These are phyloP conservation scores for Eupsilia transversa DNA, from an alignment of 2,888 invertebrate species.

Conservation along the genomic window DNA sequence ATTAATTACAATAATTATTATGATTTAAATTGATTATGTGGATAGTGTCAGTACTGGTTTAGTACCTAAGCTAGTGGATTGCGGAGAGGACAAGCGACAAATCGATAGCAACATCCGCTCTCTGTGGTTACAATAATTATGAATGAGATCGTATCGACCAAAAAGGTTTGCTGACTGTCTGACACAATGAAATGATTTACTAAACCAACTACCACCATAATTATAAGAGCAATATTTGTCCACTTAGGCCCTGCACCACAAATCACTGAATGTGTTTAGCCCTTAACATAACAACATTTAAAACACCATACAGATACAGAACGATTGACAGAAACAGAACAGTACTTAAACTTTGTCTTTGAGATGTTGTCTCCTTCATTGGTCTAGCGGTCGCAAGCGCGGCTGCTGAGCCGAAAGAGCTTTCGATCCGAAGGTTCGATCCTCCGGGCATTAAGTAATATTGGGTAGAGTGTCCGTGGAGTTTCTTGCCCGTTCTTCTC, in stretches of 20 bases:
- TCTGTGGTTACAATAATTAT: neutral
- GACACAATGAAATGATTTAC: neutral
- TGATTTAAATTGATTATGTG: neutral
- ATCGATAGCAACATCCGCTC: slow-evolving; percentile 27
- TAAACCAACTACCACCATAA: neutral
- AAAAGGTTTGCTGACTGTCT: neutral
- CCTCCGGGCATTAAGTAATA: neutral
- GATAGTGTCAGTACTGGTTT: neutral
- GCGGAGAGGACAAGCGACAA: neutral
- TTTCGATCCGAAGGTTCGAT: too few relatives aligned
- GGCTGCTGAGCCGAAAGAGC: neutral
- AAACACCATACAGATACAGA: too few relatives aligned
- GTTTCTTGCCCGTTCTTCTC: too few relatives aligned
- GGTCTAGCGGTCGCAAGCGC: neutral
- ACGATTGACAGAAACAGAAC: neutral
- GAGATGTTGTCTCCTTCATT: neutral
- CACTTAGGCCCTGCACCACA: neutral
- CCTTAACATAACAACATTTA: neutral
- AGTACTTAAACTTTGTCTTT: neutral
- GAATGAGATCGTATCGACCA: neutral
- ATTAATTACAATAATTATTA: neutral
- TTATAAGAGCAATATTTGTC: neutral
- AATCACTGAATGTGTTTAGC: neutral
- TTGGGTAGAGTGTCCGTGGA: too few relatives aligned
- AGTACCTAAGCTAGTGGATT: neutral